Percentiles rank a stretch among this genome's conserved stretches.
Evolutionary conservation across 2,797 vertebrate genomes (phyloP).

Genomic region (Holocentrus rufus): DNA sequence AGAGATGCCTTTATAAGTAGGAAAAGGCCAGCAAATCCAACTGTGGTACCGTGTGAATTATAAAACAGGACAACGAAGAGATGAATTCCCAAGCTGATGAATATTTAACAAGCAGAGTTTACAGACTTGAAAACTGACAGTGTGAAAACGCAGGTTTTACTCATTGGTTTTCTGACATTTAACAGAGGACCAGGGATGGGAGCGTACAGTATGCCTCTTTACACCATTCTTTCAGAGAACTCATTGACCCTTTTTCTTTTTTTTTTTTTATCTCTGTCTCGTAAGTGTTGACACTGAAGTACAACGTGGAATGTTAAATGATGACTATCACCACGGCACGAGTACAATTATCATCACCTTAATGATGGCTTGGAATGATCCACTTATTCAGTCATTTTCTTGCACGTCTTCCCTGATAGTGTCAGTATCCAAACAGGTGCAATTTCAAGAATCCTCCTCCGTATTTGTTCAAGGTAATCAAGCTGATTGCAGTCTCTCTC

Average conservation of each 20-base stretch:
- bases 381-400: constrained; percentile 26
- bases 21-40: constrained; percentile 40
- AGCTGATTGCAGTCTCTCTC: constrained; percentile 53
- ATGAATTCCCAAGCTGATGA: constrained; percentile 36
- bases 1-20: constrained; percentile 11
- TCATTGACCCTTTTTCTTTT: neutral
- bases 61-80: constrained; percentile 26
- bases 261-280: neutral
- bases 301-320: constrained; percentile 28
- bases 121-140: constrained; percentile 26
- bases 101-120: constrained; percentile 45
- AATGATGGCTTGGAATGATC: constrained; percentile 35
- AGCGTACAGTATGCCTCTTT: neutral
- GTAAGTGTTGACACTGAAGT: constrained; percentile 3
- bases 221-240: constrained; percentile 14
- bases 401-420: neutral
- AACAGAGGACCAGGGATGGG: neutral
- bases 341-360: constrained; percentile 56
- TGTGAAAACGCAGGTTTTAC: constrained; percentile 13
- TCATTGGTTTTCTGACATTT: constrained; percentile 10
- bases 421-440: constrained; percentile 30
- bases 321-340: constrained; percentile 6
- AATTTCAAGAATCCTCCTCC: constrained; percentile 20
- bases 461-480: constrained; percentile 45
- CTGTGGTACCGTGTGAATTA: constrained; percentile 34